phyloP scores from a whole-genome alignment of 2,888 invertebrate species.

The Drosophila fungiperda region DNA sequence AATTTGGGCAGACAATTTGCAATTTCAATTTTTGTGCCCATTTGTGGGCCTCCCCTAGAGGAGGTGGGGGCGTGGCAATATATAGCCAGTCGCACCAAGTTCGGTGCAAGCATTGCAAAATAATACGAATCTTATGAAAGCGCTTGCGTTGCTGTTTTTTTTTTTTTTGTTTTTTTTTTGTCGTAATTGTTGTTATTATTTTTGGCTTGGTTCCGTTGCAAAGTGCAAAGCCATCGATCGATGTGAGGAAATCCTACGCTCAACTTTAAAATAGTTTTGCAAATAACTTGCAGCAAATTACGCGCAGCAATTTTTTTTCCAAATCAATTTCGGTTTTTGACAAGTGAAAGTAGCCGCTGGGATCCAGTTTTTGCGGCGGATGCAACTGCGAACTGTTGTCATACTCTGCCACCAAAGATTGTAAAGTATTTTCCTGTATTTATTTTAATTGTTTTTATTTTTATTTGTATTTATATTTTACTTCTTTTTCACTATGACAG shows the following conservation, averaged over 20 bases:
- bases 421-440: neutral
- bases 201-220: conserved; percentile 44
- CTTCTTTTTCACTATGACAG: neutral
- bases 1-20: conserved; percentile 37
- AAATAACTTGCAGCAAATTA: conserved; percentile 50
- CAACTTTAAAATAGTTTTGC: conserved; percentile 40
- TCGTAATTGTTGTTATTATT: conserved; percentile 4
- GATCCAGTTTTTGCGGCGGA: conserved; percentile 34
- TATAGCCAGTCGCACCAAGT: conserved; percentile 30
- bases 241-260: conserved; percentile 52
- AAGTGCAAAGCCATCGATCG: conserved; percentile 43
- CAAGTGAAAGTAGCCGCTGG: conserved; percentile 53
- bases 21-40: conserved; percentile 47
- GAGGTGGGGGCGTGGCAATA: conserved; percentile 29
- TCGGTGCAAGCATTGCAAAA: conserved; percentile 36
- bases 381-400: conserved; percentile 26
- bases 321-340: conserved; percentile 14
- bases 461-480: no score
- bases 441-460: no score
- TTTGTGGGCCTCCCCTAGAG: conserved; percentile 1
- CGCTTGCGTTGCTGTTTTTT: conserved; percentile 17
- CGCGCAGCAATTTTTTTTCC: conserved; percentile 31
- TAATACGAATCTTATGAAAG: conserved; percentile 43
- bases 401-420: neutral
- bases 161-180: neutral